Percentiles rank a stretch among this genome's conserved stretches.
Conservation (phyloP, 2,113 vertebrate genomes). For the Chitala chitala region DNA sequence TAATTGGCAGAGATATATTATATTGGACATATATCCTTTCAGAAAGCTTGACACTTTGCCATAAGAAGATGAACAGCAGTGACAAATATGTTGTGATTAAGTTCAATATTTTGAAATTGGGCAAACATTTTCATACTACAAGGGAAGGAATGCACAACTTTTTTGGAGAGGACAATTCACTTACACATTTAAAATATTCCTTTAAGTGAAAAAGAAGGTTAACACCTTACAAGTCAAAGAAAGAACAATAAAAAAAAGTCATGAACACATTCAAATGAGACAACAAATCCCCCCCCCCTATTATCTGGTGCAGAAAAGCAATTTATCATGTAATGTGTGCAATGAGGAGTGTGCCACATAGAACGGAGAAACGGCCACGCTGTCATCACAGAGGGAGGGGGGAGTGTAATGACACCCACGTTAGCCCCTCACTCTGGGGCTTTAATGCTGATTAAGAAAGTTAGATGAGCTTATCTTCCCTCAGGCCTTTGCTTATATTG, state of each 20-base stretch:
- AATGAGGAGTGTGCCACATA: neutral
- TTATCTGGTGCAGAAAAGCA: neutral
- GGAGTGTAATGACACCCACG: neutral
- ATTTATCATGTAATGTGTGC: neutral
- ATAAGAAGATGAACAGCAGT: neutral
- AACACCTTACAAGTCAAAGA: neutral
- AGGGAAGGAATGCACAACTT: too few species aligned
- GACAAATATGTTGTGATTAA: neutral
- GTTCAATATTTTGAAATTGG: neutral
- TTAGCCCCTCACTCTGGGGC: neutral
- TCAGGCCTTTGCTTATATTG: conserved; percentile 18
- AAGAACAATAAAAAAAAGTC: neutral
- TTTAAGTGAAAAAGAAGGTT: too few species aligned
- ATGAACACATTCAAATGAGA: conserved; percentile 5
- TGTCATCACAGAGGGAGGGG: neutral
- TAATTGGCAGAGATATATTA: neutral
- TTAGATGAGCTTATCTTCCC: conserved; percentile 12
- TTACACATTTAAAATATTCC: too few species aligned
- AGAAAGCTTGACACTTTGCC: neutral
- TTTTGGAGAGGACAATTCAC: too few species aligned
- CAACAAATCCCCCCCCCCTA: neutral
- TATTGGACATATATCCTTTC: neutral
- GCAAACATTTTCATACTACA: neutral
- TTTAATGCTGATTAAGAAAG: conserved; percentile 13
- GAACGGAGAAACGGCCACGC: neutral